These are phyloP conservation scores for Turritopsis rubra DNA, from an alignment of 30 jellyfish, hydroid and myxozoan species.

Conservation along the genomic window DNA sequence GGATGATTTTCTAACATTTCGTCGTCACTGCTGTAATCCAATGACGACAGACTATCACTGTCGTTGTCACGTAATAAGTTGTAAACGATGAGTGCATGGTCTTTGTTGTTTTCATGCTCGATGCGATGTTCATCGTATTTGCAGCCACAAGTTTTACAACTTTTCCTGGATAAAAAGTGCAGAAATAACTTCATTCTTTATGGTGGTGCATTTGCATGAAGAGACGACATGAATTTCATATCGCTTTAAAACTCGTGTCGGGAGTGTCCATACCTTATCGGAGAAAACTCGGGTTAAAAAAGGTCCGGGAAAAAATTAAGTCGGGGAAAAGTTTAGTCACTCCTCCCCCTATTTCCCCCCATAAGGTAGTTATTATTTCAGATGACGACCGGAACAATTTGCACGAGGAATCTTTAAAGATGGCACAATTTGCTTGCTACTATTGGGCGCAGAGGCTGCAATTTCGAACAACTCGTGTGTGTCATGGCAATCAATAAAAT, in stretches of 20 bases:
- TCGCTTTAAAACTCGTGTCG: too few species aligned
- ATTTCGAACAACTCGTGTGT: too few species aligned
- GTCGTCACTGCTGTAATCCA: slow-evolving; percentile 22
- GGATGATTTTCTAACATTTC: slow-evolving; percentile 31
- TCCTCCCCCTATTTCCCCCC: background rate
- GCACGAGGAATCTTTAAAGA: too few species aligned
- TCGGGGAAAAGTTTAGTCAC: too few species aligned
- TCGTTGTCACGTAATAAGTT: slow-evolving; percentile 46
- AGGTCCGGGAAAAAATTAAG: too few species aligned
- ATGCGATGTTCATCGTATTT: slow-evolving; percentile 70
- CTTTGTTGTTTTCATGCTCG: slow-evolving; percentile 34
- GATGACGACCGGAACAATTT: background rate
- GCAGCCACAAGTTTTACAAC: slow-evolving; percentile 89
- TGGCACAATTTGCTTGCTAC: too few species aligned
- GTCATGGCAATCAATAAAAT: too few species aligned
- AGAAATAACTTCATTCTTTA: too few species aligned
- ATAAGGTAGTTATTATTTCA: background rate
- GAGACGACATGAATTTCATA: too few species aligned
- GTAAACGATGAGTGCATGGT: slow-evolving; percentile 53
- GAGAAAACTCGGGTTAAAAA: too few species aligned
- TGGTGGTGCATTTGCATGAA: background rate
- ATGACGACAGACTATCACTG: slow-evolving; percentile 17
- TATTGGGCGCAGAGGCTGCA: too few species aligned
- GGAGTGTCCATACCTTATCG: too few species aligned
- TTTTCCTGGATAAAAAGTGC: slow-evolving; percentile 43